Evolutionary conservation across 2,113 vertebrate species (phyloP).

Genomic region (Tiliqua scincoides): DNA sequence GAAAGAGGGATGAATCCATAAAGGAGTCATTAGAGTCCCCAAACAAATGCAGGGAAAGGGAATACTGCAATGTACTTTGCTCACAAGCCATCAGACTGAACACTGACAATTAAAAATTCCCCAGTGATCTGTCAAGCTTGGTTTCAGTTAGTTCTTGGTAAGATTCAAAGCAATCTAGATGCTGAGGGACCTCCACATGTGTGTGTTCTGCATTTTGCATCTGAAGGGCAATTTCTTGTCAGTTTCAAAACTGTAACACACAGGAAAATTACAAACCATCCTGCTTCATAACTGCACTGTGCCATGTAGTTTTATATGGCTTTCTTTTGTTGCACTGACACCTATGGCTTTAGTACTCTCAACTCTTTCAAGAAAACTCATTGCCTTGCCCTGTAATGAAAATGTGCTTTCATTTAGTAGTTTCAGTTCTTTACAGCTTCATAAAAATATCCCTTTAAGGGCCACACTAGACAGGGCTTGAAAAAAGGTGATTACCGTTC

Average conservation of each 20-base stretch:
- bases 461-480: no score
- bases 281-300: neutral
- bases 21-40: constrained; percentile 12
- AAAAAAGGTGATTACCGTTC: no score
- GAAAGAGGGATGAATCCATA: constrained; percentile 1
- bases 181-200: neutral
- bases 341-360: neutral
- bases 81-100: neutral
- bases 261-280: neutral
- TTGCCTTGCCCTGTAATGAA: neutral
- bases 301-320: neutral
- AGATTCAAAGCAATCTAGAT: constrained; percentile 5
- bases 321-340: neutral
- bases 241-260: neutral
- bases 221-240: neutral
- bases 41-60: neutral
- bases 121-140: neutral
- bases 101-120: neutral
- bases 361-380: neutral
- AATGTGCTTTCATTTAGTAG: neutral
- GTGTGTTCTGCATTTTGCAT: constrained; percentile 6
- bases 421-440: constrained; percentile 2
- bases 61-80: neutral
- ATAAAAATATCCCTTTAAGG: neutral
- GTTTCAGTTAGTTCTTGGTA: neutral